A percentile compares a stretch with the other conserved stretches of the same genome.
phyloP scores from a whole-genome alignment of 2,797 vertebrate species.

The Ibycter americanus region DNA sequence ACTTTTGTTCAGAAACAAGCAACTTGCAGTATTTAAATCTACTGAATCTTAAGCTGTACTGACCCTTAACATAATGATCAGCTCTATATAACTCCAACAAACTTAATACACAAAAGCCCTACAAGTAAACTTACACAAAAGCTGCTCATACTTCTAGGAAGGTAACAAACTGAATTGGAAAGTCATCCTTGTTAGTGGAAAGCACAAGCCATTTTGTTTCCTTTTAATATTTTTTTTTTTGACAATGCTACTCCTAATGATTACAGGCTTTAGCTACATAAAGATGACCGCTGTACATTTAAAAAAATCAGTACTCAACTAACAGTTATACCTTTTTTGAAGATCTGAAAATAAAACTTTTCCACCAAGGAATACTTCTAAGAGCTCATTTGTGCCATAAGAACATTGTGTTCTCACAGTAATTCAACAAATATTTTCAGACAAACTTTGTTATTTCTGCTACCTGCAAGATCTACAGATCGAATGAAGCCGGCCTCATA shows the following conservation, averaged over 20 bases:
- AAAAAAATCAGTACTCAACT: background rate
- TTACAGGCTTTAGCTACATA: background rate
- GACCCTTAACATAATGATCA: background rate
- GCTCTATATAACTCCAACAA: background rate
- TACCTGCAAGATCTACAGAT: background rate
- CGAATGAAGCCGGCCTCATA: background rate
- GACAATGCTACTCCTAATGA: background rate
- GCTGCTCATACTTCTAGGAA: background rate
- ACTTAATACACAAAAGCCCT: background rate
- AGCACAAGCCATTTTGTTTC: background rate
- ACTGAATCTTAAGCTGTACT: background rate
- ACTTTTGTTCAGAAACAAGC: background rate
- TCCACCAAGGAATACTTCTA: background rate
- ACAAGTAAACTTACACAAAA: background rate
- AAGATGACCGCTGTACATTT: background rate
- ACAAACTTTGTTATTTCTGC: background rate
- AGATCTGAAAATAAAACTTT: background rate
- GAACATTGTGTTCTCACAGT: background rate
- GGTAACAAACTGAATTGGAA: background rate
- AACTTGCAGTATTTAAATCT: background rate
- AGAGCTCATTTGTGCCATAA: background rate
- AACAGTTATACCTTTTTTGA: background rate
- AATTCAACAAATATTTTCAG: background rate
- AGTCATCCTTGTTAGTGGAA: background rate
- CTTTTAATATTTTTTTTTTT: background rate